Evolutionary conservation across 2,888 invertebrate genomes (phyloP).

Genomic region (Cerceris ruficornis): DNA sequence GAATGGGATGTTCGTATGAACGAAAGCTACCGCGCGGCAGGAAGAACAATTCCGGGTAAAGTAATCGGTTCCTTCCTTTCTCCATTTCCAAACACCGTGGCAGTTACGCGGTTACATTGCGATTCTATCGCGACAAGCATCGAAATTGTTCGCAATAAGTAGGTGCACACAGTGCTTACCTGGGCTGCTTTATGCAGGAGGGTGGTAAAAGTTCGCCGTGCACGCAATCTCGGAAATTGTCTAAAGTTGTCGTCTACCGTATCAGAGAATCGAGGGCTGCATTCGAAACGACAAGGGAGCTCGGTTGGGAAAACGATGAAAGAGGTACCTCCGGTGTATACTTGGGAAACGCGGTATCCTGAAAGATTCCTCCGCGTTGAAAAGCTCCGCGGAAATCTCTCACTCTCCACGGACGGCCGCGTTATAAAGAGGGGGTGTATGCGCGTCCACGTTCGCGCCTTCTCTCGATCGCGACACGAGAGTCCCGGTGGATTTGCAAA

Average conservation of each 20-base stretch:
- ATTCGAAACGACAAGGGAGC: slow-evolving; percentile 49
- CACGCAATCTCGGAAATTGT: slow-evolving; percentile 64
- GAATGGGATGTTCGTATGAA: too few species aligned
- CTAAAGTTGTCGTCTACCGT: slow-evolving; percentile 57
- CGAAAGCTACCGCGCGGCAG: background rate
- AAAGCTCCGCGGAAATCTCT: slow-evolving; percentile 19
- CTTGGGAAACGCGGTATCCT: slow-evolving; percentile 17
- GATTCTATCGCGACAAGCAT: slow-evolving; percentile 42
- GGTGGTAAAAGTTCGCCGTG: slow-evolving; percentile 48
- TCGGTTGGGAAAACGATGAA: slow-evolving; percentile 40
- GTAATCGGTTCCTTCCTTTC: slow-evolving; percentile 34
- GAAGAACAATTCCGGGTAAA: slow-evolving; percentile 21
- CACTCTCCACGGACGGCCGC: background rate
- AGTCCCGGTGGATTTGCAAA: background rate
- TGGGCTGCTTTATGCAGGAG: slow-evolving; percentile 22
- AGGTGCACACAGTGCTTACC: slow-evolving; percentile 22
- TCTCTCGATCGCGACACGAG: background rate
- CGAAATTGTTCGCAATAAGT: slow-evolving; percentile 50
- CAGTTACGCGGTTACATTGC: slow-evolving; percentile 32
- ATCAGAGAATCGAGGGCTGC: slow-evolving; percentile 52
- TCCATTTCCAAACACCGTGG: background rate
- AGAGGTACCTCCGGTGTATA: slow-evolving; percentile 13
- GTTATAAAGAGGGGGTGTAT: background rate
- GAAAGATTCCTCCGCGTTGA: slow-evolving; percentile 37
- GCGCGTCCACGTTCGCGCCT: slow-evolving; percentile 4